A percentile compares a stretch with the other conserved stretches of the same genome.
phyloP scores from a whole-genome alignment of 2,113 vertebrate species.

The Actenoides lindsayi region DNA sequence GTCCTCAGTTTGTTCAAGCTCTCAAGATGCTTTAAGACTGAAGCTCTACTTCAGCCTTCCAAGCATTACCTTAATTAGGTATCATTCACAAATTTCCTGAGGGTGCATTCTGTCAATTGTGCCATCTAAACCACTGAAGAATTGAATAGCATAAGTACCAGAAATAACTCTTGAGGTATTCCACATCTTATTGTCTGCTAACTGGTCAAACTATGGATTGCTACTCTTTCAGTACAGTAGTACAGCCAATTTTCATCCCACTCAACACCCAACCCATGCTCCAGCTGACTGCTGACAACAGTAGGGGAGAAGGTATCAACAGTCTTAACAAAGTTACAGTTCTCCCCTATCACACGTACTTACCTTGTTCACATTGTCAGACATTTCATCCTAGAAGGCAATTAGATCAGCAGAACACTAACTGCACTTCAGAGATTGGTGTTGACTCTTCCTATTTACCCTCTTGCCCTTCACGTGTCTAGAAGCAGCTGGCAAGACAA shows the following conservation, averaged over 20 bases:
- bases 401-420: neutral
- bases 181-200: neutral
- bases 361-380: neutral
- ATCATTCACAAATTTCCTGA: neutral
- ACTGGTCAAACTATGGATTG: neutral
- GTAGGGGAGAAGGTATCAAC: neutral
- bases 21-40: neutral
- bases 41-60: neutral
- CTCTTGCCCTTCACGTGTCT: neutral
- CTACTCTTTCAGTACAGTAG: neutral
- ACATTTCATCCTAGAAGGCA: neutral
- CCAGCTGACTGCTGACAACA: neutral
- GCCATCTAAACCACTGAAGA: neutral
- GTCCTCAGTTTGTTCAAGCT: neutral
- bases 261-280: neutral
- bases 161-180: neutral
- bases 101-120: neutral
- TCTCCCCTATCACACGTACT: neutral
- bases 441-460: neutral
- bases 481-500: neutral
- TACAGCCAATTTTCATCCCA: neutral
- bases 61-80: neutral
- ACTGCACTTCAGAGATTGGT: neutral
- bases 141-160: neutral
- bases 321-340: neutral